Evolutionary conservation across 2,888 invertebrate genomes (phyloP).

Genomic region (Rhodophaea formosa): DNA sequence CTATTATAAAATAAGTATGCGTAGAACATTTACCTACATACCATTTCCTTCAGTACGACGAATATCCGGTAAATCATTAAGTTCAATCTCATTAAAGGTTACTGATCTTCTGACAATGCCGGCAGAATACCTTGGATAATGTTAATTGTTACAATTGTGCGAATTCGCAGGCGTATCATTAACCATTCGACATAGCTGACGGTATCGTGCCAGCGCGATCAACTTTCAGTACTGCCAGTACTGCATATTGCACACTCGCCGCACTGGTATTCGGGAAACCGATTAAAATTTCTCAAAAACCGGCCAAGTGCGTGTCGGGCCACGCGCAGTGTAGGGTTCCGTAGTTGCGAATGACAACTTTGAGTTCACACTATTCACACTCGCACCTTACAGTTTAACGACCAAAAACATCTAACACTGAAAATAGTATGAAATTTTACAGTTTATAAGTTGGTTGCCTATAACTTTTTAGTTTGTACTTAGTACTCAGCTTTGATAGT

Average conservation of each 20-base stretch:
- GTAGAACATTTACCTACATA: not conserved
- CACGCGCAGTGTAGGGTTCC: too few species aligned
- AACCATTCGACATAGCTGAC: slow-evolving; percentile 68
- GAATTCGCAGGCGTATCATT: slow-evolving; percentile 54
- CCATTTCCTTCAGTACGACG: not conserved
- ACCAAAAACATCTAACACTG: too few species aligned
- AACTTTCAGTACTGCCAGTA: slow-evolving; percentile 41
- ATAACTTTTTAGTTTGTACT: too few species aligned
- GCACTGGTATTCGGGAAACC: slow-evolving; percentile 54
- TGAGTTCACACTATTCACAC: too few species aligned
- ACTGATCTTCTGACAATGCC: slow-evolving; percentile 19
- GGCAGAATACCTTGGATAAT: slow-evolving; percentile 17
- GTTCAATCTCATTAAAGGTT: not conserved
- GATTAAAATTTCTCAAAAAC: slow-evolving; percentile 67
- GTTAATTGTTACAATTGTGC: slow-evolving; percentile 55
- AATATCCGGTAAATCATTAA: slow-evolving; percentile 4
- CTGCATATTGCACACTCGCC: slow-evolving; percentile 43
- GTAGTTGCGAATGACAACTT: too few species aligned
- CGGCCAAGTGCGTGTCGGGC: too few species aligned
- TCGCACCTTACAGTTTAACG: too few species aligned
- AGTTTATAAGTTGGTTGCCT: too few species aligned
- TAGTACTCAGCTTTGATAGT: too few species aligned
- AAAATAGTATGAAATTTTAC: too few species aligned
- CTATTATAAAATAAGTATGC: not conserved
- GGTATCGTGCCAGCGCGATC: slow-evolving; percentile 53